Evolutionary conservation across 1,140 invertebrate genomes (phyloP), one percentile per base, ranked within the genome.

Genomic region (Protaetia brevitarsis): DNA sequence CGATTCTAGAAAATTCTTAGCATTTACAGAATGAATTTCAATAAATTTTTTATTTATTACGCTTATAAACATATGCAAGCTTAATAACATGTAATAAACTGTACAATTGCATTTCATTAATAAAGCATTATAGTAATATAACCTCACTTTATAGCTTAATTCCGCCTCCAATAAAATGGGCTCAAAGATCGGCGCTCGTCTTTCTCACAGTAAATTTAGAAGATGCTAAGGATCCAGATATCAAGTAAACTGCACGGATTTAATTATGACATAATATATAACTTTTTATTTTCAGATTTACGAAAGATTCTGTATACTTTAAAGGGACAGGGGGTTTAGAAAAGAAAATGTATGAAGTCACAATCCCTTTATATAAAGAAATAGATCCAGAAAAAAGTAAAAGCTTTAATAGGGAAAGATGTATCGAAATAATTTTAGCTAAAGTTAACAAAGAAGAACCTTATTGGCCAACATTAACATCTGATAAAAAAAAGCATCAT

Each of bases 181-280:
- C 95, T 16, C 95, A 98, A 80, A 86, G 91, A 75, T 88, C 84
- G 73, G 84, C 87, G 71, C 79, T 88, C 70, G 79, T 98, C 36
- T 96, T 88, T 79, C 79, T 97, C 59, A 97, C 93, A 51, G 88
- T 97, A 73, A 91, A 91, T 78, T 80, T 97, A 69, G 94, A 96
- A 85, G 91, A 93, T 74, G 94, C 91, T 78, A 90, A 91, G 81
- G 86, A 94, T 77, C 93, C 94, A 67, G 85, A 87, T 70, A 85
- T 94, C 68, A 89, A 91, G 82, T 84, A 76, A 76, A 76, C 77
- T 19, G n/a, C 34, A 6, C 10, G 34, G 3, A 6, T 10, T 65
- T 56, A 37, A 19, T 13, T 64, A 13, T 51, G 59, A 45, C 41
- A 51, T 11, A 11, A 23, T 8, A 27, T 13, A 16, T 28, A 10